Base-by-base conservation (phyloP, 2,888 invertebrate species). In the Resseliella maxima region DNA sequence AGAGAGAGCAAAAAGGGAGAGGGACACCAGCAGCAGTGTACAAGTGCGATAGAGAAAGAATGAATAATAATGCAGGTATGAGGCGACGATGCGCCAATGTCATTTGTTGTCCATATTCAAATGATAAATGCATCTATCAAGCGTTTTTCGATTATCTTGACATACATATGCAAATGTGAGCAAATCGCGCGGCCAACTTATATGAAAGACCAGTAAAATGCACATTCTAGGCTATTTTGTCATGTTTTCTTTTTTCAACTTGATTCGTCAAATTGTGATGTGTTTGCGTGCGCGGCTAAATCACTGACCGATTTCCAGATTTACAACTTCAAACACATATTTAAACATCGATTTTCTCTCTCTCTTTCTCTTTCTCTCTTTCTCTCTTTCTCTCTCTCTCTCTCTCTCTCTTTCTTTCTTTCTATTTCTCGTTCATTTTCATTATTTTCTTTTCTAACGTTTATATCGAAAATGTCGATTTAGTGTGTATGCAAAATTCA, bases 91-190 rank as follows among this genome's bases (percentile, higher is more conserved):
- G 31, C 31, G 31, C 15, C 31, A 72, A 72, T 72, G 72, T 72
- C 72, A 72, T 72, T 72, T 35, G 72, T 31, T 72, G 35, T 5
- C 31, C 72, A 72, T 72, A 31, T 21, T 72, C 31, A 5, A 72
- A 72, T 72, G 31, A 72, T 72, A 72, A 27, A 59, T 59, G 24
- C n/a, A 72, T 31, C 35, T 31, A 72, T 59, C 59, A 72, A 31
- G n/a, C 31, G 72, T 12, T 72, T 72, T 72, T 72, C 72, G 72
- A 72, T 72, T 72, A 72, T 72, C 72, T 72, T 72, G 72, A 72
- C 72, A 72, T 72, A 12, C 18, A n/a, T 72, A 72, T 72, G 72
- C 72, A 72, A 72, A 72, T 72, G 2, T 72, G 72, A 72, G 31
- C 72, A 72, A 31, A 72, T 12, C 35, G 10, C 3, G 3, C 35